Evolutionary conservation across 2,113 vertebrate genomes (phyloP), one percentile per base, ranked within the genome.

Genomic region (Promerops cafer): DNA sequence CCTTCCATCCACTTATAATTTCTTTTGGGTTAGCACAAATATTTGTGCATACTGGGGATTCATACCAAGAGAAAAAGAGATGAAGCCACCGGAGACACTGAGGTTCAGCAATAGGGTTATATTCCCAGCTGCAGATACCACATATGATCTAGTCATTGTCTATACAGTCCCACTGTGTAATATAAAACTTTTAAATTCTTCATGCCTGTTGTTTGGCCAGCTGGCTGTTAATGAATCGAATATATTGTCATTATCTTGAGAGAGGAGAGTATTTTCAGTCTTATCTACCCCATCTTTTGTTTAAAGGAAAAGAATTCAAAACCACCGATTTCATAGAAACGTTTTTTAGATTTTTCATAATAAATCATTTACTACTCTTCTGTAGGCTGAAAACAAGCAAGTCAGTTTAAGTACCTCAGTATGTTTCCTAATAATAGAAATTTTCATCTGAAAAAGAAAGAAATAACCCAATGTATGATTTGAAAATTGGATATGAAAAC

Each of bases 241-340:
- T 45, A 37, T 12, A 31, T 11, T 71, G 9, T 13, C 37, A 71
- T 40, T 33, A 59, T 6, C 14, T 22, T 63, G 37, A 63, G 8
- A 27, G 24, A 16, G 13, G 13, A 82, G 16, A 61, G 2, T 70
- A 31, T 76, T 80, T 87, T 80, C 26, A 40, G 4, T 59, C 10
- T 4, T 50, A n/a, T 37, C 7, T 40, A 63, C 11, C 3, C 15
- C 5, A 13, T 54, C 7, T 53, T 60, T 40, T 53, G 5, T 50
- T 50, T 74, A 17, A 39, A 18, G 10, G 22, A 10, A 47, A 54
- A 61, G 10, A 59, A n/a, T 26, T 16, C 8, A n/a, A 18, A 17
- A 4, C 35, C 10, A n/a, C 2, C 33, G 4, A 14, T 71, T 79
- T 76, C 2, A 53, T 6, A 72, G 4, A n/a, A 4, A 0, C 42